Conservation (phyloP, 1,140 invertebrate species). For the Cydia fagiglandana region DNA sequence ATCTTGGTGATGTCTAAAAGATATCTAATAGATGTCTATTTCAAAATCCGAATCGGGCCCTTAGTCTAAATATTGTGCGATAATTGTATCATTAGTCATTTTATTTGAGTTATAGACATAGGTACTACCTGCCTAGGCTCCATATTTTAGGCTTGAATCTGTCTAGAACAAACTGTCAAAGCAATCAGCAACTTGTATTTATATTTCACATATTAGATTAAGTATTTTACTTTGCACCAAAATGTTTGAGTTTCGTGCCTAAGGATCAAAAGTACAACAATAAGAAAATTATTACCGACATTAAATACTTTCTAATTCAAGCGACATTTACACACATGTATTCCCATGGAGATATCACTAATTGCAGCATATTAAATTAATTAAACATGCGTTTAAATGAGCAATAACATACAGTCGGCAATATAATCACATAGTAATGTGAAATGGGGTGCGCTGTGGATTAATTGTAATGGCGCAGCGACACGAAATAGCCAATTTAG, state of each 20-base stretch:
- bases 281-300: not conserved
- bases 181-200: not conserved
- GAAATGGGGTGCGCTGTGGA: not conserved
- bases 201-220: not conserved
- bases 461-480: not conserved
- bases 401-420: not conserved
- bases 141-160: not conserved
- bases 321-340: not conserved
- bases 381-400: not conserved
- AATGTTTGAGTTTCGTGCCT: not conserved
- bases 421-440: not conserved
- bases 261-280: slow-evolving; percentile 16
- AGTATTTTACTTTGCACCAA: not conserved
- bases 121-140: not conserved
- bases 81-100: no score
- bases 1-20: no score
- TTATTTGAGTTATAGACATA: no score
- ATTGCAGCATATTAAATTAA: not conserved
- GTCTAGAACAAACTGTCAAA: not conserved
- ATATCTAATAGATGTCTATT: no score
- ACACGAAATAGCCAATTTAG: slow-evolving; percentile 11
- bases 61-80: no score
- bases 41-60: no score
- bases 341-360: not conserved
- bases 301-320: not conserved